phyloP scores from a whole-genome alignment of 2,113 vertebrate genomes.

The Petrocephalus zakoni region DNA sequence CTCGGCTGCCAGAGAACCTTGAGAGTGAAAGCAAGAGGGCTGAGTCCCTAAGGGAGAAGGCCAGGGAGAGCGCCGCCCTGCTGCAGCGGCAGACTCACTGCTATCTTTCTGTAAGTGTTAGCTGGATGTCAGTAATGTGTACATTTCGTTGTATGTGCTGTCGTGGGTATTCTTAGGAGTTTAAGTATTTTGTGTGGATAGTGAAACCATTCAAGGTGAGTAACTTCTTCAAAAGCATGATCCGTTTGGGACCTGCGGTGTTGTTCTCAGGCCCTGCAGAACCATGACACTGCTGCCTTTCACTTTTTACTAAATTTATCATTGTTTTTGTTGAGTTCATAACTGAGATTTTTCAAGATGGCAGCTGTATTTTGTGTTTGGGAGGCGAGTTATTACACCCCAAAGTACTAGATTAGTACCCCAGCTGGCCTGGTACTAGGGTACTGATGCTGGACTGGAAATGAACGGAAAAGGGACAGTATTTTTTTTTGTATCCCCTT shows the following conservation, averaged over 20 bases:
- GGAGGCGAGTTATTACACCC: neutral
- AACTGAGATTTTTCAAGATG: neutral
- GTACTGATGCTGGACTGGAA: neutral
- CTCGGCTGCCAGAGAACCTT: constrained; percentile 58
- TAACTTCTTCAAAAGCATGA: neutral
- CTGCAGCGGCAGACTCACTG: constrained; percentile 65
- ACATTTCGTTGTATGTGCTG: neutral
- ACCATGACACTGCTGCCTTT: no score
- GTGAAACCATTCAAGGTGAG: neutral
- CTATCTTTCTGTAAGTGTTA: constrained; percentile 54
- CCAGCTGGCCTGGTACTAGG: neutral
- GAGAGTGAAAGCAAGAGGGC: constrained; percentile 61
- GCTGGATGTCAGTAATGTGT: neutral
- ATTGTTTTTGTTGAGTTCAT: neutral
- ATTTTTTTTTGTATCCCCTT: neutral
- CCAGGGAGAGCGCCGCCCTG: constrained; percentile 52
- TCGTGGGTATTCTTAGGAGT: neutral
- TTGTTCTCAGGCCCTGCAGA: neutral
- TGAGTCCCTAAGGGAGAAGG: constrained; percentile 50
- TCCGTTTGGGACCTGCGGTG: neutral
- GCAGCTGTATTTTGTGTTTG: neutral
- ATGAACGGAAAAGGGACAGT: neutral
- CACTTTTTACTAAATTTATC: neutral
- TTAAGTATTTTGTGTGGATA: neutral
- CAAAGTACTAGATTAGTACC: neutral